Percentiles rank a stretch among this genome's conserved stretches.
These are phyloP conservation scores for Aramus guarauna DNA, from an alignment of 2,113 vertebrate genomes.

Conservation along the genomic window DNA sequence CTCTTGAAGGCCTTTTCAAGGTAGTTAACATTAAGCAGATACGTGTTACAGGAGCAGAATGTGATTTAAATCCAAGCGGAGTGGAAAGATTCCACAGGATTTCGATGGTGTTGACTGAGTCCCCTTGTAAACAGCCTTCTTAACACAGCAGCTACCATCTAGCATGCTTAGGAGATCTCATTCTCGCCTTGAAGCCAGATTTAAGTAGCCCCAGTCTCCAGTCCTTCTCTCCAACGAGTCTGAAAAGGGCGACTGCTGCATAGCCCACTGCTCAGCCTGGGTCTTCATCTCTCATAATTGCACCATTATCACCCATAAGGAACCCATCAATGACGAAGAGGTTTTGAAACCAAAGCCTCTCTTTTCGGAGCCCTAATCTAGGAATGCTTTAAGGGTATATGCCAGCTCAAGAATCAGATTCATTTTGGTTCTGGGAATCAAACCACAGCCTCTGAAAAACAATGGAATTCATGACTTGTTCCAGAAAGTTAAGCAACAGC, in stretches of 20 bases:
- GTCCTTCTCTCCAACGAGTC: neutral
- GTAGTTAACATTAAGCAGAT: neutral
- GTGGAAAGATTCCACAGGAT: neutral
- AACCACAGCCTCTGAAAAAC: slow-evolving; percentile 66
- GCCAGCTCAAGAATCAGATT: slow-evolving; percentile 73
- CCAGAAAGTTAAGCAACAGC: slow-evolving; percentile 67
- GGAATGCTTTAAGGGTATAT: slow-evolving; percentile 66
- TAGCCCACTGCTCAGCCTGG: neutral
- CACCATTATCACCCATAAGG: slow-evolving; percentile 59
- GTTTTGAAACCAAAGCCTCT: slow-evolving; percentile 59
- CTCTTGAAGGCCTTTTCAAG: neutral
- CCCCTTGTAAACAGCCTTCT: neutral
- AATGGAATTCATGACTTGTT: slow-evolving; percentile 63
- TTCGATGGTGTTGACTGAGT: neutral
- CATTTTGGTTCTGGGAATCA: slow-evolving; percentile 70
- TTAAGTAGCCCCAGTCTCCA: neutral
- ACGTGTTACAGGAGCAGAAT: neutral
- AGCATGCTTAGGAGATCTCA: neutral
- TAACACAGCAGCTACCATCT: neutral
- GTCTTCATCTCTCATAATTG: slow-evolving; percentile 12
- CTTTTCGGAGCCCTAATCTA: slow-evolving; percentile 67
- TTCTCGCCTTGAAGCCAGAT: neutral
- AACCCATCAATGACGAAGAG: slow-evolving; percentile 61
- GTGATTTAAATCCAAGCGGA: neutral
- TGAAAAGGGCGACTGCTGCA: neutral